Conservation (phyloP, 2,797 vertebrate genomes). For the Sylvilagus floridanus region DNA sequence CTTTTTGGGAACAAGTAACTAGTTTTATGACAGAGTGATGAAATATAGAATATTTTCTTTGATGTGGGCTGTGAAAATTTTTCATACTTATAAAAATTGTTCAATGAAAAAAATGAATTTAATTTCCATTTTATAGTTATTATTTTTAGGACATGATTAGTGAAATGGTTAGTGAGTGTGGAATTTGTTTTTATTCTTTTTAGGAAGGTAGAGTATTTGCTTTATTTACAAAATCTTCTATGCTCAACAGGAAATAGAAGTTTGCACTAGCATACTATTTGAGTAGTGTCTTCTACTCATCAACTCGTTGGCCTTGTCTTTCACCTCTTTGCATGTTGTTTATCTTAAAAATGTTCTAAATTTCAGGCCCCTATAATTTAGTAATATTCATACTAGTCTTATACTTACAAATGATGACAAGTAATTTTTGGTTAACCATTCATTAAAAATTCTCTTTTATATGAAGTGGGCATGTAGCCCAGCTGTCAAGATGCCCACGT, state of each 20-base stretch:
- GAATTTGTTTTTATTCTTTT: not conserved
- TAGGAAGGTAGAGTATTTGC: not conserved
- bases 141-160: constrained; percentile 41
- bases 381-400: constrained; percentile 28
- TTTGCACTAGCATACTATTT: not conserved
- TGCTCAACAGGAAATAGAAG: not conserved
- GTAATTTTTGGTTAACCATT: constrained; percentile 8
- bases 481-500: too few relatives aligned
- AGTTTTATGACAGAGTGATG: constrained; percentile 78
- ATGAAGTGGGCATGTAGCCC: too few relatives aligned
- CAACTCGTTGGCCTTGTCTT: not conserved
- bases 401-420: constrained; percentile 24
- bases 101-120: constrained; percentile 32
- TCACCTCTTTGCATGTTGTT: constrained; percentile 11
- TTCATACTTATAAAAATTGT: constrained; percentile 54
- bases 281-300: not conserved
- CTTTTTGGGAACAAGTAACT: constrained; percentile 65
- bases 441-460: constrained; percentile 3
- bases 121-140: constrained; percentile 50
- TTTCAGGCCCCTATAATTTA: constrained; percentile 24
- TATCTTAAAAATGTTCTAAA: constrained; percentile 45
- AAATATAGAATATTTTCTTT: constrained; percentile 65
- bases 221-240: constrained; percentile 21
- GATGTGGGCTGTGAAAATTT: constrained; percentile 39
- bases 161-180: constrained; percentile 59